Conservation (phyloP, 2,888 invertebrate genomes). For the Protonemura montana region DNA sequence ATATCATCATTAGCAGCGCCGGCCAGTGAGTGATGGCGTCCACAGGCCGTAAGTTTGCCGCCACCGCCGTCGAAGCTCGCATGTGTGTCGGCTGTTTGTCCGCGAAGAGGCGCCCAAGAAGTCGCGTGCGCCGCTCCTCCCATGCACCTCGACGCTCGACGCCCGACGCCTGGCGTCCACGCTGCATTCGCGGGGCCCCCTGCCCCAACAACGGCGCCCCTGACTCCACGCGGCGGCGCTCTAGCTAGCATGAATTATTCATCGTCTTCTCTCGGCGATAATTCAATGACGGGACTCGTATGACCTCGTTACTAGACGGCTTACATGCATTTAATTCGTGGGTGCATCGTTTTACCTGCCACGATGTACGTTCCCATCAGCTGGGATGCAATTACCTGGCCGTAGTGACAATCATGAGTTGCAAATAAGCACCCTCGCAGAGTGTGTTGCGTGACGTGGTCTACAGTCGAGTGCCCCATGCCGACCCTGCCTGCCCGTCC, state of each 20-base stretch:
- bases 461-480: neutral
- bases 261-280: constrained; percentile 30
- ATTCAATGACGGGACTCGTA: constrained; percentile 33
- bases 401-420: neutral
- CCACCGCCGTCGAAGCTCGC: neutral
- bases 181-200: neutral
- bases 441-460: neutral
- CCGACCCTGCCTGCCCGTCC: neutral
- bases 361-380: neutral
- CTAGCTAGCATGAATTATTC: constrained; percentile 33
- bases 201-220: neutral
- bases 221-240: neutral
- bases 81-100: constrained; percentile 32
- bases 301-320: constrained; percentile 35
- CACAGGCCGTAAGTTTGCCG: neutral
- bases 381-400: constrained; percentile 23
- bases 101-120: constrained; percentile 10
- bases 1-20: neutral
- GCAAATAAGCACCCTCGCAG: neutral
- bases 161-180: neutral
- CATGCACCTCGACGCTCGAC: neutral
- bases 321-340: constrained; percentile 35
- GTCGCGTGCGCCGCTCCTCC: constrained; percentile 9
- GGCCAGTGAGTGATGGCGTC: neutral
- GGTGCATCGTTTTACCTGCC: constrained; percentile 13